Evolutionary conservation across 2,888 invertebrate genomes (phyloP), one percentile per base, ranked within the genome.

Genomic region (Lycaena phlaeas): DNA sequence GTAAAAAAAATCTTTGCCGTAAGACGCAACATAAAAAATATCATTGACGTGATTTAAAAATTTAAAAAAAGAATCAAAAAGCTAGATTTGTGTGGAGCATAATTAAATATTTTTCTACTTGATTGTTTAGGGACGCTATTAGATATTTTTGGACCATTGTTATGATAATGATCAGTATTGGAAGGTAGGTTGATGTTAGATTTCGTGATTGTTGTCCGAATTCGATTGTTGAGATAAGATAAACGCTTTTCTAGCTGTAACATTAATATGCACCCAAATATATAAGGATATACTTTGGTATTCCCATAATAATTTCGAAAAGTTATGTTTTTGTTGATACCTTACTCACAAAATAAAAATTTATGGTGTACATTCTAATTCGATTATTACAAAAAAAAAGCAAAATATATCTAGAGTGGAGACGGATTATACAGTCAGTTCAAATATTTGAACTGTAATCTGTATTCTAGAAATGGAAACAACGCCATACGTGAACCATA

Each of bases 61-160:
- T 3, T 22, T 18, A 4, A 4, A 46, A 51, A 56, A 57, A 63
- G 62, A 66, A 59, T 62, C 62, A 64, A 57, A 52, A 60, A 62
- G 71, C 67, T 76, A 76, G 70, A 68, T 61, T 68, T 76, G 69
- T 66, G 74, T 70, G 78, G 71, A 66, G 73, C 69, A 64, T 74
- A 64, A 70, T 34, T 64, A 65, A 68, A 73, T 84, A 84, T 84
- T 84, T 84, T 84, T 84, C 79, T 84, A 84, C 78, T 76, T 67
- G 76, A 72, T 79, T 75, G 74, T 79, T 73, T 77, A 81, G 81
- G 77, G 59, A 73, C 62, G 78, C 75, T 76, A 72, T 72, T 79
- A 79, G 79, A 81, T 84, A 84, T 82, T 84, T 84, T 82, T 84
- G 84, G 82, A 84, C 81, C 81, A 82, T 77, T 84, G 79, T 84